Conservation (phyloP, 2,888 invertebrate species). For the Andrena flavipes region DNA sequence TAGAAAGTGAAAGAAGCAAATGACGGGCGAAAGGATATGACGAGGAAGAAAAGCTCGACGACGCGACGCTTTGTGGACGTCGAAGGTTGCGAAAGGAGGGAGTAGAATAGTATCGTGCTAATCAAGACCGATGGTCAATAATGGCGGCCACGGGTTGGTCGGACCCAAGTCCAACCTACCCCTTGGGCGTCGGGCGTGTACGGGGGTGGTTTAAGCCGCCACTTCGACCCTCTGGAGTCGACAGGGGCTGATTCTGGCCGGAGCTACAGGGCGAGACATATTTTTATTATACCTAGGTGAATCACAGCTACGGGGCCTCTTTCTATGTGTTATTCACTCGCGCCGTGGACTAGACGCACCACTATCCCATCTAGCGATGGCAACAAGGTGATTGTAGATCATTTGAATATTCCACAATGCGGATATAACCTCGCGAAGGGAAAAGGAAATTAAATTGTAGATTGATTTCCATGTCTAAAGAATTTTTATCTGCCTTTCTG, state of each 20-base stretch:
- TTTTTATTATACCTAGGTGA: slow-evolving; percentile 75
- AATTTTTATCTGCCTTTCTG: too few relatives aligned
- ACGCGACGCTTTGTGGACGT: slow-evolving; percentile 36
- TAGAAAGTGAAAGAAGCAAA: slow-evolving; percentile 29
- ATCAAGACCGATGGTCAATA: slow-evolving; percentile 77
- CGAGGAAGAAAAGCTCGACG: slow-evolving; percentile 23
- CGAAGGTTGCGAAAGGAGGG: slow-evolving; percentile 50
- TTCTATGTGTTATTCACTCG: slow-evolving; percentile 42
- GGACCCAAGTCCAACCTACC: slow-evolving; percentile 68
- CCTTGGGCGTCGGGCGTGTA: slow-evolving; percentile 63
- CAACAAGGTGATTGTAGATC: slow-evolving; percentile 1
- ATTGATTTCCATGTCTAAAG: too few relatives aligned
- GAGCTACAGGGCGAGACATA: slow-evolving; percentile 67
- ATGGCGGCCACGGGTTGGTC: slow-evolving; percentile 76
- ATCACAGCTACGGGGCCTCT: slow-evolving; percentile 67
- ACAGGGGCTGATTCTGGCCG: slow-evolving; percentile 55
- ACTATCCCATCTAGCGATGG: slow-evolving; percentile 1
- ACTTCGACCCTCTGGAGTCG: slow-evolving; percentile 55
- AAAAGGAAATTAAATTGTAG: too few relatives aligned
- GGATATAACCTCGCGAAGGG: neutral
- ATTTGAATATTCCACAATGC: neutral
- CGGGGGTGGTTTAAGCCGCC: slow-evolving; percentile 67
- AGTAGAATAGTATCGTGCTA: slow-evolving; percentile 65
- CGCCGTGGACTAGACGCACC: neutral
- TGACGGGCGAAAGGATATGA: neutral